These are phyloP conservation scores for Caenorhabditis inopinata DNA, from an alignment of 1,140 invertebrate species.

Conservation along the genomic window DNA sequence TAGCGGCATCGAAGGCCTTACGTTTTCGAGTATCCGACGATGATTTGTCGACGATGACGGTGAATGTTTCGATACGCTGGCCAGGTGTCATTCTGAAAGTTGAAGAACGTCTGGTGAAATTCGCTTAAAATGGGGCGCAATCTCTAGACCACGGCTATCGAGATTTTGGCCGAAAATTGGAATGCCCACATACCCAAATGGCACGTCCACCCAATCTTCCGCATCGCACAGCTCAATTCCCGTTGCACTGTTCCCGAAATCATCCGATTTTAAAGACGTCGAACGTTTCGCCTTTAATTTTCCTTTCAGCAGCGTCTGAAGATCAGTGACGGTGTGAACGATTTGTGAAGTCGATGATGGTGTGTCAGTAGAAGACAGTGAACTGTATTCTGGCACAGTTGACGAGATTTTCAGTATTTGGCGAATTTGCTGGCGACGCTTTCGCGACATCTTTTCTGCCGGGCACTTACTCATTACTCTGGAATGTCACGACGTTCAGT, in stretches of 20 bases:
- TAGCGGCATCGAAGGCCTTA: neutral
- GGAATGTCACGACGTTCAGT: neutral
- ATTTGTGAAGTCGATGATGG: neutral
- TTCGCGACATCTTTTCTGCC: neutral
- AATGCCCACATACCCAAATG: neutral
- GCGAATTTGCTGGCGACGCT: neutral
- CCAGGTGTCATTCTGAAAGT: constrained; percentile 14
- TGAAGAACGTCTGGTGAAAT: no score
- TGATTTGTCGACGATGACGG: neutral
- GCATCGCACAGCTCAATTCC: neutral
- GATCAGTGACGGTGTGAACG: neutral
- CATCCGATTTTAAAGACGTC: neutral
- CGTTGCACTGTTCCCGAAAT: neutral
- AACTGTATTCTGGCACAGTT: neutral
- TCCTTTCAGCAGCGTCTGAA: neutral
- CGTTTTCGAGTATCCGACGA: neutral
- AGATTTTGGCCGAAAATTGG: neutral
- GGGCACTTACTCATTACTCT: neutral
- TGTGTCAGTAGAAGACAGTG: no score
- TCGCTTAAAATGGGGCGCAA: no score
- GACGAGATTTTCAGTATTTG: neutral
- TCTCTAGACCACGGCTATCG: no score
- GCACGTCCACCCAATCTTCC: neutral
- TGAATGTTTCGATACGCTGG: constrained; percentile 15
- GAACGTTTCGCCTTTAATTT: neutral